Evolutionary conservation across 2,797 vertebrate genomes (phyloP), one percentile per base, ranked within the genome.

Genomic region (Poeciliopsis infans): DNA sequence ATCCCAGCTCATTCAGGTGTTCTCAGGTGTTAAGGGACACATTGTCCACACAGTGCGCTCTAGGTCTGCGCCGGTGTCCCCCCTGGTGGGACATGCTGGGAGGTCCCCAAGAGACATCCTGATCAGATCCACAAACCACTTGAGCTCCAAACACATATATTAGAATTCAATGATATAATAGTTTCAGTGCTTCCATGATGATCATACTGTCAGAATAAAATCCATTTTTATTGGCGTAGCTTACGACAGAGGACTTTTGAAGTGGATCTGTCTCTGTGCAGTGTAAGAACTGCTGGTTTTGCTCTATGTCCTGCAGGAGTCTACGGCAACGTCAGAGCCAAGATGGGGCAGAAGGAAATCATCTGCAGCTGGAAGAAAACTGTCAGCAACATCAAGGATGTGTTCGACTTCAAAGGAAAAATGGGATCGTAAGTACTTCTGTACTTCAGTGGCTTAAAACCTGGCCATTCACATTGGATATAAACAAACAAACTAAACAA

Each of bases 281-380:
- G 20, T 39, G 2, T 64, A 16, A 66, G 33, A 66, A 23, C 16
- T 66, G 7, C 11, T 61, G 39, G 7, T 43, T 43, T 70, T 70
- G 20, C 49, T 70, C 0, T 43, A 11, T 23, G 2, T 84, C 36
- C 39, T 80, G 74, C 68, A 92, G 92, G 90, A 92, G 87, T 92
- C 88, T 90, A 83, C 88, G 73, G 79, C 61, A 93, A 95, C 94
- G 87, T 94, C 92, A 94, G 97, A 97, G 96, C 95, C 94, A 93
- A 87, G 16, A 97, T 98, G 97, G 97, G 97, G 79, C 95, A 93
- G 76, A 97, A 97, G 82, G 96, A 97, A 76, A 97, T 97, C 28
- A 94, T 95, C 80, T 95, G 95, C 86, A 96, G 95, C 89, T 98
- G 98, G 97, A 98, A 97, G 95, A 99, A 98, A 76, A 97, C 92